Evolutionary conservation across 2,113 vertebrate species (phyloP).

Genomic region (Stercorarius parasiticus): DNA sequence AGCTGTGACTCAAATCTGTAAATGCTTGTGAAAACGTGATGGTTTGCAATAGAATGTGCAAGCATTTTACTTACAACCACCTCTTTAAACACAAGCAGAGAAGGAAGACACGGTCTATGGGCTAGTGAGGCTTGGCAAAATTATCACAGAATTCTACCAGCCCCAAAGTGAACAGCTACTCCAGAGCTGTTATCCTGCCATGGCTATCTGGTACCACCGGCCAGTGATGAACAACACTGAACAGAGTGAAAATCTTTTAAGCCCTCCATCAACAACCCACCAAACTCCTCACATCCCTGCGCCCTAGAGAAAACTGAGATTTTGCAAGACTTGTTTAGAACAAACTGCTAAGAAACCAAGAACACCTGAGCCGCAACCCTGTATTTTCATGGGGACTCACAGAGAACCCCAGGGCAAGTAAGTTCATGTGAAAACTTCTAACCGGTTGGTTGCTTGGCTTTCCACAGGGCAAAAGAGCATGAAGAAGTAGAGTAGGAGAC

Average conservation of each 20-base stretch:
- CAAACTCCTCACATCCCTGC: not conserved
- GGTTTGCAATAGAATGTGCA: not conserved
- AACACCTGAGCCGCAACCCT: not conserved
- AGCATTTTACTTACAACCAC: not conserved
- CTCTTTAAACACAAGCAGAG: not conserved
- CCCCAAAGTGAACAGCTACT: not conserved
- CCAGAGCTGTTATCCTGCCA: not conserved
- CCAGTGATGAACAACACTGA: not conserved
- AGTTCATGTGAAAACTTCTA: not conserved
- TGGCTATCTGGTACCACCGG: not conserved
- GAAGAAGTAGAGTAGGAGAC: not conserved
- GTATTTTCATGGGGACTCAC: not conserved
- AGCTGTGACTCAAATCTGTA: constrained; percentile 51
- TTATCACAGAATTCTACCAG: not conserved
- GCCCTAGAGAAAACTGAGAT: not conserved
- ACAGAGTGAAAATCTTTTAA: not conserved
- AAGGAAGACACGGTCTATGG: not conserved
- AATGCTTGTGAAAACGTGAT: constrained; percentile 43
- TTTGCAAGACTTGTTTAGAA: not conserved
- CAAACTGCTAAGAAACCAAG: not conserved
- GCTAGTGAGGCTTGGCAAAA: not conserved
- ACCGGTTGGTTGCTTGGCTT: not conserved
- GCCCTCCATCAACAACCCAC: not conserved
- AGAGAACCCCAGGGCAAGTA: not conserved
- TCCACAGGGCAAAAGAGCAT: not conserved